phyloP scores from a whole-genome alignment of 2,888 invertebrate species.

The Uloborus plumipes region DNA sequence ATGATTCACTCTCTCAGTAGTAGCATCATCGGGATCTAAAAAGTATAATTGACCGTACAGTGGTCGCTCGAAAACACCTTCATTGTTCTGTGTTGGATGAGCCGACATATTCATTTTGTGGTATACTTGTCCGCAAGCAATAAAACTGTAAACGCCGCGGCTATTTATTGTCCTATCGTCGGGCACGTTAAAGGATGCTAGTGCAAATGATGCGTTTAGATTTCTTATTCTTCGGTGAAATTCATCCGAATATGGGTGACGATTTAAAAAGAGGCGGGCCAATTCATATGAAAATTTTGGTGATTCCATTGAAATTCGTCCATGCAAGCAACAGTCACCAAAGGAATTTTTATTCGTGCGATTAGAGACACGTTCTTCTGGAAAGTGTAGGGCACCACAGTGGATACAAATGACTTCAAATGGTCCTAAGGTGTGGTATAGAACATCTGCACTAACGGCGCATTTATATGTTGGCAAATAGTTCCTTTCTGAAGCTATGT shows the following conservation, averaged over 20 bases:
- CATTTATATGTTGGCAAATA: no score
- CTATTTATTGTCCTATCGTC: no score
- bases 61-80: no score
- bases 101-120: slow-evolving; percentile 1
- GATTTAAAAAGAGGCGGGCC: neutral
- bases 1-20: neutral
- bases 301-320: neutral
- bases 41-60: neutral
- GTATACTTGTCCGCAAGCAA: neutral
- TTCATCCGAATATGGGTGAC: neutral
- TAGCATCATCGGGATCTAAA: slow-evolving; percentile 1
- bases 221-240: neutral
- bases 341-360: neutral
- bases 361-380: slow-evolving; percentile 5
- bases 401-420: no score
- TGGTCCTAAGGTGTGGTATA: no score
- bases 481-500: no score
- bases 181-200: no score
- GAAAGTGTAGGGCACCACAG: neutral
- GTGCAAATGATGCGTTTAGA: no score
- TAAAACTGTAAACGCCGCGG: no score
- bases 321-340: slow-evolving; percentile 12
- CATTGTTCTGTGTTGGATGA: neutral
- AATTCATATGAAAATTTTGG: slow-evolving; percentile 3
- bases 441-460: no score